Evolutionary conservation across 2,113 vertebrate genomes (phyloP).

Genomic region (Theristicus caerulescens): DNA sequence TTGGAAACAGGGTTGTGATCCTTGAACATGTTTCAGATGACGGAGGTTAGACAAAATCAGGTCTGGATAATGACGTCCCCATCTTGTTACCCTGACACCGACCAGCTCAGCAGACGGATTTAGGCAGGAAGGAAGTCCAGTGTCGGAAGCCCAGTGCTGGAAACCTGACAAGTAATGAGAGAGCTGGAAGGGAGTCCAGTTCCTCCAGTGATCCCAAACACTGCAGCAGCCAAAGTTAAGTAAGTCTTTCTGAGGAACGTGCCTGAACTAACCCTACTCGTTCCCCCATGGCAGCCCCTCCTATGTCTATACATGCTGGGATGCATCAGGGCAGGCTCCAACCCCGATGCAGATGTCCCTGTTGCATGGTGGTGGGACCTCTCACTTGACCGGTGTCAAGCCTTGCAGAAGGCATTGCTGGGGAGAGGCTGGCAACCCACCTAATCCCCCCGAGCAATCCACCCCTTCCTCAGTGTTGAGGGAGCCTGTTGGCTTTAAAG

Average conservation of each 20-base stretch:
- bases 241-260: neutral
- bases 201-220: conserved; percentile 7
- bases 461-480: neutral
- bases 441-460: neutral
- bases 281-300: neutral
- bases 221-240: neutral
- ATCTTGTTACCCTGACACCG: neutral
- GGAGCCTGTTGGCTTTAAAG: neutral
- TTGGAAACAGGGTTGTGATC: neutral
- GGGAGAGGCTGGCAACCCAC: neutral
- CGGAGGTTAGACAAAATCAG: neutral
- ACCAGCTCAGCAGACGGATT: neutral
- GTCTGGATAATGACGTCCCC: neutral
- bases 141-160: neutral
- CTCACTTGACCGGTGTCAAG: neutral
- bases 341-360: neutral
- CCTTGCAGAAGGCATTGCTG: neutral
- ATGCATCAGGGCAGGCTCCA: neutral
- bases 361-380: rapidly evolving
- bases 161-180: neutral
- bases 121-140: conserved; percentile 5
- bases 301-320: neutral
- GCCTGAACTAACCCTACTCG: neutral
- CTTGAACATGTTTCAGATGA: neutral
- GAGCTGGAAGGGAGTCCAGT: conserved; percentile 1